Conservation (phyloP, 2,113 vertebrate genomes). For the Scomber colias region DNA sequence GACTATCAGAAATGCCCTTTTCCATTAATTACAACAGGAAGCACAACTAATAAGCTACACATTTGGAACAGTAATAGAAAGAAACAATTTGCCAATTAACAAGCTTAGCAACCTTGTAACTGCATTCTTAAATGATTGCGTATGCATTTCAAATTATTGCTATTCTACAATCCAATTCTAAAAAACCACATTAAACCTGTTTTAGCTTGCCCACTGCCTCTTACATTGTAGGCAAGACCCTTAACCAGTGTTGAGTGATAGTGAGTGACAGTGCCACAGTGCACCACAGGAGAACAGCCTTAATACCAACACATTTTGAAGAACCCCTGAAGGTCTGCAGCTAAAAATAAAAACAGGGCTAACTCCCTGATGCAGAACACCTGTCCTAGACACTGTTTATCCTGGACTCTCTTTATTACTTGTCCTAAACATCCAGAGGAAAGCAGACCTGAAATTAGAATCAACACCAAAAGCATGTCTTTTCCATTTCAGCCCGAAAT, state of each 20-base stretch:
- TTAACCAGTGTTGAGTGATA: slow-evolving; percentile 32
- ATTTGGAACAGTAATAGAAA: neutral
- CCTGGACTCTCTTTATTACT: slow-evolving; percentile 25
- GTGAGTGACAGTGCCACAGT: slow-evolving; percentile 57
- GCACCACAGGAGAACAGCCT: slow-evolving; percentile 65
- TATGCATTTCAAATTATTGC: neutral
- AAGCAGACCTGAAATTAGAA: slow-evolving; percentile 8
- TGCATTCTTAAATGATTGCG: neutral
- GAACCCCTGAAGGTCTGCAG: slow-evolving; percentile 69
- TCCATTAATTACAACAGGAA: slow-evolving; percentile 20
- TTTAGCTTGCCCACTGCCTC: neutral
- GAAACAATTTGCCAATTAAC: neutral
- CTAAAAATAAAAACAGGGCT: slow-evolving; percentile 84
- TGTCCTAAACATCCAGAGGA: slow-evolving; percentile 17
- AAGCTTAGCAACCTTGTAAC: neutral
- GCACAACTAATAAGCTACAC: neutral
- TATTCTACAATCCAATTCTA: neutral
- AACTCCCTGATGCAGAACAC: slow-evolving; percentile 75
- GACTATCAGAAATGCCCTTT: slow-evolving; percentile 24
- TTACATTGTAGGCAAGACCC: neutral
- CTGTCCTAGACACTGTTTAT: slow-evolving; percentile 67
- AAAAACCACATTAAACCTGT: neutral
- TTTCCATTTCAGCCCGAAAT: slow-evolving; percentile 17
- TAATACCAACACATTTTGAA: slow-evolving; percentile 70
- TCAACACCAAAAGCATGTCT: neutral